Evolutionary conservation across 2,113 vertebrate species (phyloP).

Genomic region (Thryonomys swinderianus): DNA sequence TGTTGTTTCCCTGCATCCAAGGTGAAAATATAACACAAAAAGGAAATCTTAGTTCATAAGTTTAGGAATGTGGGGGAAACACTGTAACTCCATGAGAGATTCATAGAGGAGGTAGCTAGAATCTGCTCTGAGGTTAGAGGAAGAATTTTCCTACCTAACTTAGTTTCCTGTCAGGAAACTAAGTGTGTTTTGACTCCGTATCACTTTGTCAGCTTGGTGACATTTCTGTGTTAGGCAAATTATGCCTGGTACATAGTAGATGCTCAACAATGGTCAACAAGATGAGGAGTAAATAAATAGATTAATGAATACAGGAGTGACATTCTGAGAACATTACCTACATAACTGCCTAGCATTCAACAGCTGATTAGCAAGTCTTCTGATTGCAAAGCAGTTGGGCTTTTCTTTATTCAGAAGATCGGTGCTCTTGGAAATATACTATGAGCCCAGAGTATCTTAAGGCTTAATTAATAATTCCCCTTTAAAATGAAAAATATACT

Average conservation of each 20-base stretch:
- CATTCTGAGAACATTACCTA: not conserved
- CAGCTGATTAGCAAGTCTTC: not conserved
- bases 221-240: not conserved
- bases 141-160: not conserved
- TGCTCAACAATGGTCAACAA: not conserved
- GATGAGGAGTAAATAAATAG: not conserved
- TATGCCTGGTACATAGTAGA: not conserved
- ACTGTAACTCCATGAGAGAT: not conserved
- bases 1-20: not conserved
- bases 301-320: not conserved
- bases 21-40: not conserved
- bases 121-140: not conserved
- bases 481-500: conserved; percentile 45
- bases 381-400: conserved; percentile 16
- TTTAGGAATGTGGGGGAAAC: not conserved
- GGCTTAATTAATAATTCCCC: conserved; percentile 67
- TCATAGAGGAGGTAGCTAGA: not conserved
- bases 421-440: conserved; percentile 31
- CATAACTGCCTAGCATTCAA: not conserved
- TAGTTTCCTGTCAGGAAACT: not conserved
- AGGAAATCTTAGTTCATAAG: not conserved
- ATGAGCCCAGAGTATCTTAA: conserved; percentile 21
- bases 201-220: not conserved
- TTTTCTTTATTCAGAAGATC: conserved; percentile 27
- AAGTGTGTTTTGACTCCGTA: not conserved